Percentiles rank a stretch among this genome's conserved stretches.
Evolutionary conservation across 2,888 invertebrate genomes (phyloP).

Genomic region (Nezara viridula): DNA sequence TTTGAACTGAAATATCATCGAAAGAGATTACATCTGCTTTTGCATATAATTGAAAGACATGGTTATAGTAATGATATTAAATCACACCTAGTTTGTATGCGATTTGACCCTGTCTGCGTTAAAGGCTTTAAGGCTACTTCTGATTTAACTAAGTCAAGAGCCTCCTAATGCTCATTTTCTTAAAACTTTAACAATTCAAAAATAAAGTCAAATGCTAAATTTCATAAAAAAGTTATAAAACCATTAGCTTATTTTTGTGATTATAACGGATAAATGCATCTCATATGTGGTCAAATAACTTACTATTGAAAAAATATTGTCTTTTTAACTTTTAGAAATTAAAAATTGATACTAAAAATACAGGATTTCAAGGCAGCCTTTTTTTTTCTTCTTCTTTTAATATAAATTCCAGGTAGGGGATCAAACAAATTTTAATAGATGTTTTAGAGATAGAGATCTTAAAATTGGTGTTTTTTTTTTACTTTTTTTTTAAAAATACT

Average conservation of each 20-base stretch:
- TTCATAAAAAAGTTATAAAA: slow-evolving; percentile 63
- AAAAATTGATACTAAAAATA: slow-evolving; percentile 57
- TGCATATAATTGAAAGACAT: slow-evolving; percentile 65
- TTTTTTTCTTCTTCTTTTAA: slow-evolving; percentile 43
- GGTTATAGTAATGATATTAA: slow-evolving; percentile 65
- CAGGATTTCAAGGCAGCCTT: slow-evolving; percentile 59
- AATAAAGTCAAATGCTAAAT: slow-evolving; percentile 63
- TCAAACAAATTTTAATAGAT: slow-evolving; percentile 54
- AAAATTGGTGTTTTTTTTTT: slow-evolving; percentile 47
- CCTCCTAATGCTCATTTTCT: slow-evolving; percentile 48
- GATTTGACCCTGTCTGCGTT: slow-evolving; percentile 65
- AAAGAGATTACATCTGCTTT: slow-evolving; percentile 59
- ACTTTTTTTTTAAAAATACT: slow-evolving; percentile 53
- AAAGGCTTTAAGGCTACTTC: slow-evolving; percentile 65
- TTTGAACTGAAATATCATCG: slow-evolving; percentile 53
- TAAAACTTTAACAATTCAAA: slow-evolving; percentile 57
- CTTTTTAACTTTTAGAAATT: slow-evolving; percentile 57
- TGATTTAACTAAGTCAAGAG: slow-evolving; percentile 60
- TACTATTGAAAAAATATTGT: slow-evolving; percentile 59
- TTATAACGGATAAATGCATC: slow-evolving; percentile 63
- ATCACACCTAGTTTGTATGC: slow-evolving; percentile 65
- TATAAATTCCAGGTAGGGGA: slow-evolving; percentile 57
- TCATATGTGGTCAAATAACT: slow-evolving; percentile 59
- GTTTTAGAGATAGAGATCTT: slow-evolving; percentile 55
- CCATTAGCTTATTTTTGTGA: slow-evolving; percentile 60